Evolutionary conservation across 2,797 vertebrate genomes (phyloP).

Genomic region (Triplophysa bombifrons): DNA sequence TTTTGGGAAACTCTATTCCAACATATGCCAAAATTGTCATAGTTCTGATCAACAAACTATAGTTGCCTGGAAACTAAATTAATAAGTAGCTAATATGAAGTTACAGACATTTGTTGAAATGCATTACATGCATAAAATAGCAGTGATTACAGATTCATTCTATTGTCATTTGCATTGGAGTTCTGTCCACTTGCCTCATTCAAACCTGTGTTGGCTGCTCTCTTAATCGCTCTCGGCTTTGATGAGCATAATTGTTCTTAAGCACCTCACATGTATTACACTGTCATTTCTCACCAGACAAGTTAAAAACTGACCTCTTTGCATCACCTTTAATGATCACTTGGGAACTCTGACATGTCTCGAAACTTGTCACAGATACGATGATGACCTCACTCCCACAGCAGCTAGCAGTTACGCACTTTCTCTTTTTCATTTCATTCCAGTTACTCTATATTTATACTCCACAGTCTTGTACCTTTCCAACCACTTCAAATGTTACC

Average conservation of each 20-base stretch:
- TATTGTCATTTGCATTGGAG: conserved; percentile 17
- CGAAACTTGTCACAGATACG: conserved; percentile 40
- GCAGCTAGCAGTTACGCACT: neutral
- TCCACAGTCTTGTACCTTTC: neutral
- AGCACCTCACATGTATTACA: conserved; percentile 37
- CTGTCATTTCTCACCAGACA: conserved; percentile 39
- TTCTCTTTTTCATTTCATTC: neutral
- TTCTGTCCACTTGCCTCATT: conserved; percentile 20
- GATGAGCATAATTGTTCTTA: conserved; percentile 40
- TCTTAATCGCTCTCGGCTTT: conserved; percentile 38
- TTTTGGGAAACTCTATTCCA: conserved; percentile 27
- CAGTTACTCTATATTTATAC: conserved; percentile 9
- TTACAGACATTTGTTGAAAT: conserved; percentile 17
- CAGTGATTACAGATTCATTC: conserved; percentile 1
- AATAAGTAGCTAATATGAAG: conserved; percentile 3
- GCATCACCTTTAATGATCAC: conserved; percentile 51
- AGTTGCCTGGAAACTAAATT: conserved; percentile 22
- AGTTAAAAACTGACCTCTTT: conserved; percentile 44
- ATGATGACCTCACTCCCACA: conserved; percentile 32
- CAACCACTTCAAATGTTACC: neutral
- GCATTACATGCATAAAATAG: conserved; percentile 24
- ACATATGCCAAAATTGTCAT: conserved; percentile 30
- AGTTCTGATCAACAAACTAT: conserved; percentile 21
- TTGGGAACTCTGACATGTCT: conserved; percentile 47
- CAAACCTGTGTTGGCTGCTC: conserved; percentile 17